phyloP scores from a whole-genome alignment of 2,113 vertebrate genomes.

The Perca fluviatilis region DNA sequence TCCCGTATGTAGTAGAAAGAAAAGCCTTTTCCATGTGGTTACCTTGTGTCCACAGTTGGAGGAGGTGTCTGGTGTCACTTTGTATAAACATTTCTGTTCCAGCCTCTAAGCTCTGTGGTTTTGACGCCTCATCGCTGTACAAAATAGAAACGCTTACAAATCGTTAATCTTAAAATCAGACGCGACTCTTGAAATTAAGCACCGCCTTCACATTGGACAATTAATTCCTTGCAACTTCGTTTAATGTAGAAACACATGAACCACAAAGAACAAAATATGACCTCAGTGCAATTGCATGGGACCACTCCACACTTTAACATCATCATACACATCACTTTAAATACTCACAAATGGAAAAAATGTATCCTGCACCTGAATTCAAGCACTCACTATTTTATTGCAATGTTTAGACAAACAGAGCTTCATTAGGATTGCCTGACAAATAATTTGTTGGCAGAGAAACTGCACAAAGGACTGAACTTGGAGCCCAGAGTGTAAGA shows the following conservation, averaged over 20 bases:
- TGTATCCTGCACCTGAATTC: slow-evolving; percentile 13
- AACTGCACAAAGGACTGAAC: slow-evolving; percentile 19
- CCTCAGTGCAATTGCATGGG: neutral
- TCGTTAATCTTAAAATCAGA: neutral
- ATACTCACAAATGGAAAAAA: slow-evolving; percentile 29
- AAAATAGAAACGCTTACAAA: neutral
- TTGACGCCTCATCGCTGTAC: neutral
- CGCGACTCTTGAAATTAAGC: slow-evolving; percentile 1
- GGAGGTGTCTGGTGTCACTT: neutral
- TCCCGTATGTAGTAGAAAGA: neutral
- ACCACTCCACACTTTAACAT: slow-evolving; percentile 15
- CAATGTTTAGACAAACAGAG: slow-evolving; percentile 50
- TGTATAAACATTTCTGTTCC: neutral
- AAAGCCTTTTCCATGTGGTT: neutral
- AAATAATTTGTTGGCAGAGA: slow-evolving; percentile 36
- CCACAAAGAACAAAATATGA: slow-evolving; percentile 16
- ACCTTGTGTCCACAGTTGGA: slow-evolving; percentile 1
- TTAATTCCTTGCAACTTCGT: no score
- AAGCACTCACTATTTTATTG: slow-evolving; percentile 20
- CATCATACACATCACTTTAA: slow-evolving; percentile 25
- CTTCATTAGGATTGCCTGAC: slow-evolving; percentile 43
- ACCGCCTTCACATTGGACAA: slow-evolving; percentile 26
- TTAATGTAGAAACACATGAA: slow-evolving; percentile 22
- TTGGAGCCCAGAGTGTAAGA: slow-evolving; percentile 10
- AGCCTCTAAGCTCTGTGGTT: neutral